A percentile compares a stretch with the other conserved stretches of the same genome.
phyloP scores from a whole-genome alignment of 2,797 vertebrate species.

The Champsocephalus esox region DNA sequence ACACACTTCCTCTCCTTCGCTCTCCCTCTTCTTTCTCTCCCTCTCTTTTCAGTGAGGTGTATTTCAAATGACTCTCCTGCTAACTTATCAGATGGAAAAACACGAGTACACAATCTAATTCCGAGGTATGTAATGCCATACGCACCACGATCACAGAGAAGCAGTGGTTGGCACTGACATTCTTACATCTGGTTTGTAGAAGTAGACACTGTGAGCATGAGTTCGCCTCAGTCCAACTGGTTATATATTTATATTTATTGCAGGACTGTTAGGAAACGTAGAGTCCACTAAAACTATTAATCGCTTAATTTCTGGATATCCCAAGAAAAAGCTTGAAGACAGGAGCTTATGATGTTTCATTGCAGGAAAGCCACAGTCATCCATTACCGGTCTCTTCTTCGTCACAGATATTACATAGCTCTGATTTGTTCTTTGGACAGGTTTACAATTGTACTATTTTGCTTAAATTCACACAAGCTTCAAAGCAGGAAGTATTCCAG shows the following conservation, averaged over 20 bases:
- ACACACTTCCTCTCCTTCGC: conserved; percentile 62
- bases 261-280: too few relatives aligned
- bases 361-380: too few relatives aligned
- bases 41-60: not conserved
- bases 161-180: not conserved
- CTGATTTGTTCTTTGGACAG: too few relatives aligned
- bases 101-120: not conserved
- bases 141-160: not conserved
- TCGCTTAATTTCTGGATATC: too few relatives aligned
- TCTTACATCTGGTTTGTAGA: not conserved
- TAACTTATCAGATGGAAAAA: not conserved
- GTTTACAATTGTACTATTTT: too few relatives aligned
- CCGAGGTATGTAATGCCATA: not conserved
- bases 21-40: conserved; percentile 2
- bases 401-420: too few relatives aligned
- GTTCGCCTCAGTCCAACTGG: not conserved
- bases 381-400: too few relatives aligned
- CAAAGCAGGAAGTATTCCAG: too few relatives aligned
- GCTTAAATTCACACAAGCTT: not conserved
- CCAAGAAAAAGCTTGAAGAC: too few relatives aligned
- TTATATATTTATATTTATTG: too few relatives aligned
- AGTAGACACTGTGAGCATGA: not conserved
- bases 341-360: too few relatives aligned
- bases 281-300: too few relatives aligned
- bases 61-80: not conserved